Evolutionary conservation across 2,113 vertebrate species (phyloP).

Genomic region (Seriola quinqueradiata): DNA sequence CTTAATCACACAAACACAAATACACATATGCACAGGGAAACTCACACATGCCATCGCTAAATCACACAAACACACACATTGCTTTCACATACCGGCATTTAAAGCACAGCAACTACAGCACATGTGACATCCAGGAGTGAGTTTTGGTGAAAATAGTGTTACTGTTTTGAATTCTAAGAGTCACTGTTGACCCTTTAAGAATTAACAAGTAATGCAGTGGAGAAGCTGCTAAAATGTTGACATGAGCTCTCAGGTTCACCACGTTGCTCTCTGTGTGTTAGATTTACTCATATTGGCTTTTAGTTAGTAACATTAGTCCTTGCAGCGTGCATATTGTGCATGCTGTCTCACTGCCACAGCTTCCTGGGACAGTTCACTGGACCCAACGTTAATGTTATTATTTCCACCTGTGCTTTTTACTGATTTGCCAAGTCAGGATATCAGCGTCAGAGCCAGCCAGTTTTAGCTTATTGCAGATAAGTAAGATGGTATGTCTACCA

Average conservation of each 20-base stretch:
- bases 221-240: not conserved
- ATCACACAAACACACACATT: slow-evolving; percentile 3
- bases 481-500: too few relatives aligned
- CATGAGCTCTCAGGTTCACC: not conserved
- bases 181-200: not conserved
- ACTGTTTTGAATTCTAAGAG: not conserved
- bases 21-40: slow-evolving; percentile 17
- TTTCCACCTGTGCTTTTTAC: not conserved
- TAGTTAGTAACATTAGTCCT: not conserved
- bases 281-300: not conserved
- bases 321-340: not conserved
- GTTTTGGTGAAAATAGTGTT: not conserved
- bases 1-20: slow-evolving; percentile 59
- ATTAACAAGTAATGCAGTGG: not conserved
- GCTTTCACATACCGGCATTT: not conserved
- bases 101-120: not conserved
- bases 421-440: not conserved
- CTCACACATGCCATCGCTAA: not conserved
- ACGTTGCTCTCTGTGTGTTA: not conserved
- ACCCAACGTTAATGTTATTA: not conserved
- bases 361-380: not conserved
- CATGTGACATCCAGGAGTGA: not conserved
- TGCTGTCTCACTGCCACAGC: not conserved
- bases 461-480: not conserved
- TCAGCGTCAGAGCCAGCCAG: not conserved